Percentiles rank a stretch among this genome's conserved stretches.
phyloP scores from a whole-genome alignment of 2,113 vertebrate genomes.

The Nothoprocta pentlandii region DNA sequence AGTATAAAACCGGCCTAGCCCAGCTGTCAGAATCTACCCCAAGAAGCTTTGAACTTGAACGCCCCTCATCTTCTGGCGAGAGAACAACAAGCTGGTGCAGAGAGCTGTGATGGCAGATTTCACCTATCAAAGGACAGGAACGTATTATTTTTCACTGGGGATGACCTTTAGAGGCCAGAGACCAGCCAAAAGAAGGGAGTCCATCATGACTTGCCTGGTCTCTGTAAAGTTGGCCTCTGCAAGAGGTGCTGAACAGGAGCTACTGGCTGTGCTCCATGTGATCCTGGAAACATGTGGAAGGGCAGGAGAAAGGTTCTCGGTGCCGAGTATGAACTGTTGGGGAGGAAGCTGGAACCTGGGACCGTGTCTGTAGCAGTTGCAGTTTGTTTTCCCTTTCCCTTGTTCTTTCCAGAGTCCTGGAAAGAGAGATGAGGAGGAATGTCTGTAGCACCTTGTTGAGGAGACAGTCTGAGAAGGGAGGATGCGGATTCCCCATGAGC shows the following conservation, averaged over 20 bases:
- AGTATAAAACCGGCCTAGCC: rapidly evolving
- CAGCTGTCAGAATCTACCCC: background rate
- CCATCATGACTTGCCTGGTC: background rate
- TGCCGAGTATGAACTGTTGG: background rate
- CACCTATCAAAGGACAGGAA: background rate
- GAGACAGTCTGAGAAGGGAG: background rate
- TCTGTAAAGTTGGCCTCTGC: background rate
- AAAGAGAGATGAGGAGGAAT: background rate
- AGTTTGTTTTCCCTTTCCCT: background rate
- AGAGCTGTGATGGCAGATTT: background rate
- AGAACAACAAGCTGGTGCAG: background rate
- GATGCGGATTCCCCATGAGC: background rate
- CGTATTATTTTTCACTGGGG: background rate
- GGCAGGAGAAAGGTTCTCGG: background rate
- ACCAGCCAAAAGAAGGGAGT: background rate
- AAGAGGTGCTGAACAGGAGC: background rate
- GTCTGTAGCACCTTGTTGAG: background rate
- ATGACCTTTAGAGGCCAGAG: background rate
- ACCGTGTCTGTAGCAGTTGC: background rate
- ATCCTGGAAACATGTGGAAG: background rate
- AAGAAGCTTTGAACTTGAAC: background rate
- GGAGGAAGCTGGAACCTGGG: background rate
- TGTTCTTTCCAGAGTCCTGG: background rate
- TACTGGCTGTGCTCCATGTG: background rate
- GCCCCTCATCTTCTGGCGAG: background rate